Evolutionary conservation across 1,140 invertebrate species (phyloP), one percentile per base, ranked within the genome.

Genomic region (Nymphalis io): DNA sequence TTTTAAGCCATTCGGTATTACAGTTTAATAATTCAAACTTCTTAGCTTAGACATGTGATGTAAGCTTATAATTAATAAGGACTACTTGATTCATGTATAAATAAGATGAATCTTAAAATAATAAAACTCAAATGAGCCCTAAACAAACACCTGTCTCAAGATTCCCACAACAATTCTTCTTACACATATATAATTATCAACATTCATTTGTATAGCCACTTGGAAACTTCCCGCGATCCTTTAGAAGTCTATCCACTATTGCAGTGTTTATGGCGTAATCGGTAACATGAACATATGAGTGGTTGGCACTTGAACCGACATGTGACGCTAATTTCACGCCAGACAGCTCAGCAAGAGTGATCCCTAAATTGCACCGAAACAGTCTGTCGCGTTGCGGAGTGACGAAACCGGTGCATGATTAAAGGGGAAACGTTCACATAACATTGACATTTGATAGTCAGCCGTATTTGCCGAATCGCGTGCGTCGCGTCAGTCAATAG

Each of bases 251-350:
- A 51, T 55, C 38, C 62, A 57, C 18, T 40, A 64, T 53, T 40
- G 27, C 48, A 57, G 38, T 60, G 23, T 46, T 68, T 68, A 48
- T 60, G 42, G 57, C 18, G 57, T 57, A 46, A 68, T 60, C 57
- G 55, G 61, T 62, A 68, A 64, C 62, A 62, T 58, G 67, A 67
- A 65, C 44, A 73, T 69, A 72, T 64, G 70, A 74, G 68, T 77
- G 64, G 63, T 46, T 55, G 67, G 59, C 78, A 79, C 73, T 79
- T 71, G 73, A 75, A 67, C 72, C 74, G 64, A 68, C 65, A 80
- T 78, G 78, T 66, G 75, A 70, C 80, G 78, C 77, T 79, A 82
- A 86, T 83, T 84, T 84, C 75, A 81, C 77, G 78, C 70, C 80
- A 73, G 75, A 79, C 75, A 62, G 78, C 67, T 69, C 71, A 62